These are phyloP conservation scores for Lasiurus borealis DNA, from an alignment of 2,113 vertebrate genomes.

Conservation along the genomic window DNA sequence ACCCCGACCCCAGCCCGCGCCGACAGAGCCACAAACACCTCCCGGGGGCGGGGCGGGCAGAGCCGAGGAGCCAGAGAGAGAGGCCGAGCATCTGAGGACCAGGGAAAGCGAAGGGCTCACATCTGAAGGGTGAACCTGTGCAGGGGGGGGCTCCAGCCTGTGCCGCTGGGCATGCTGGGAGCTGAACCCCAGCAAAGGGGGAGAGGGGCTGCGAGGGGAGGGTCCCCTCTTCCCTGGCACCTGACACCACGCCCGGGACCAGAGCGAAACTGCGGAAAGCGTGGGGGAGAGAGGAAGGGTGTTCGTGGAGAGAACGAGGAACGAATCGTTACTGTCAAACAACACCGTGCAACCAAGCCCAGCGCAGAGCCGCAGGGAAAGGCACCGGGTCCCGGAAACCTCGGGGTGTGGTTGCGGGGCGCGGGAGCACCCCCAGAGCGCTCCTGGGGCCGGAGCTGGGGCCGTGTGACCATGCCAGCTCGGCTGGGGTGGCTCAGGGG, in stretches of 20 bases:
- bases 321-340: neutral
- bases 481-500: too few relatives aligned
- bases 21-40: neutral
- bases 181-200: neutral
- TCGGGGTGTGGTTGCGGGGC: neutral
- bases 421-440: too few relatives aligned
- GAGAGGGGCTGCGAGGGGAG: too few relatives aligned
- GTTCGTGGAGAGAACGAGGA: neutral
- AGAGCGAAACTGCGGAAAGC: neutral
- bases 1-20: conserved; percentile 20
- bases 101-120: accelerated
- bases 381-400: too few relatives aligned
- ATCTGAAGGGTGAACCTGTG: accelerated
- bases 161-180: neutral
- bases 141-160: too few relatives aligned
- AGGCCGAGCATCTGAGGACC: neutral
- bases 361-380: too few relatives aligned
- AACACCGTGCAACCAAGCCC: neutral
- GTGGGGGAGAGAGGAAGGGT: neutral
- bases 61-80: too few relatives aligned
- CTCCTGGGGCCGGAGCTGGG: too few relatives aligned
- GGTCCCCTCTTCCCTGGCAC: neutral
- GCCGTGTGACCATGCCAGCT: too few relatives aligned
- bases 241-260: neutral
- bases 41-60: neutral